A percentile compares a stretch with the other conserved stretches of the same genome.
These are phyloP conservation scores for Microctenopoma lineatum DNA, from an alignment of 2,797 vertebrate genomes.

Conservation along the genomic window DNA sequence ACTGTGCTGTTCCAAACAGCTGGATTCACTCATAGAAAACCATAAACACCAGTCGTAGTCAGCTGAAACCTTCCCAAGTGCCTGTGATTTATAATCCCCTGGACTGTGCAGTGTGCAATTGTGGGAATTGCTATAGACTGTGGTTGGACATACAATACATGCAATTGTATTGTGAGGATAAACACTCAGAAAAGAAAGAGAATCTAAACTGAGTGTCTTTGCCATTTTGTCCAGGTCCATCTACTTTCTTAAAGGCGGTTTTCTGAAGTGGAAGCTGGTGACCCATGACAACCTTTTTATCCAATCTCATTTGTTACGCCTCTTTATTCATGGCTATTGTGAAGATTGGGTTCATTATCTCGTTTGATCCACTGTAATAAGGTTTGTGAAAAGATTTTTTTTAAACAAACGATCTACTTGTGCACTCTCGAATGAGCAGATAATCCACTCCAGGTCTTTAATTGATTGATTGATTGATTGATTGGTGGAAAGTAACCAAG, in stretches of 20 bases:
- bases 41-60: slow-evolving; percentile 75
- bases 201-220: slow-evolving; percentile 17
- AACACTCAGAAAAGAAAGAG: not conserved
- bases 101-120: slow-evolving; percentile 63
- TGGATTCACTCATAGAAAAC: slow-evolving; percentile 77
- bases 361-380: slow-evolving; percentile 26
- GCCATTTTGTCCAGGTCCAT: slow-evolving; percentile 14
- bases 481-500: too few relatives aligned
- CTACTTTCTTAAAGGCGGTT: slow-evolving; percentile 16
- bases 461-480: too few relatives aligned
- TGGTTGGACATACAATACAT: slow-evolving; percentile 47
- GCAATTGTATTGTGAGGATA: slow-evolving; percentile 9
- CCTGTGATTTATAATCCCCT: slow-evolving; percentile 77
- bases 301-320: slow-evolving; percentile 38
- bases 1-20: slow-evolving; percentile 66
- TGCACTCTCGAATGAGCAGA: too few relatives aligned
- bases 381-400: not conserved
- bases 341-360: slow-evolving; percentile 32
- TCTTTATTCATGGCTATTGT: slow-evolving; percentile 21
- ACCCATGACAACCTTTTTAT: slow-evolving; percentile 28
- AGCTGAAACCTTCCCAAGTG: slow-evolving; percentile 66
- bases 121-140: slow-evolving; percentile 71
- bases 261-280: slow-evolving; percentile 5
- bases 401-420: too few relatives aligned
- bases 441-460: too few relatives aligned